These are phyloP conservation scores for Gephyroberyx darwinii DNA, from an alignment of 2,797 vertebrate genomes.

Conservation along the genomic window DNA sequence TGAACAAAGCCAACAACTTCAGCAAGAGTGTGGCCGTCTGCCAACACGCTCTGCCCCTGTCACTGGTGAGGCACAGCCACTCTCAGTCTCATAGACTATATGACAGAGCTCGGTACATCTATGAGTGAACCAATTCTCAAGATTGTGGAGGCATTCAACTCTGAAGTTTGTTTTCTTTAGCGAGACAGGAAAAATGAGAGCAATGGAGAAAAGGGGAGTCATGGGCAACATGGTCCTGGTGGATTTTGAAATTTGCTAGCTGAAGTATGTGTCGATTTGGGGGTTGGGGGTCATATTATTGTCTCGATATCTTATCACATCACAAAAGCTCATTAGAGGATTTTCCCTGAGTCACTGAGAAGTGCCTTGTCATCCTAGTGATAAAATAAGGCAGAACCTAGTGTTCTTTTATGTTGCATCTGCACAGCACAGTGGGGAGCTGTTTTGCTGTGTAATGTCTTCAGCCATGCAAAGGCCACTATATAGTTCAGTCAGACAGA, in stretches of 20 bases:
- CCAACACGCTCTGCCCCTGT: slow-evolving; percentile 74
- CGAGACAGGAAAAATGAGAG: not conserved
- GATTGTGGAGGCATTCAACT: not conserved
- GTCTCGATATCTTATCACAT: not conserved
- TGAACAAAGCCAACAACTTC: slow-evolving; percentile 63
- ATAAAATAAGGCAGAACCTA: slow-evolving; percentile 20
- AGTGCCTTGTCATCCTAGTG: not conserved
- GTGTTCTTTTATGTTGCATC: slow-evolving; percentile 23
- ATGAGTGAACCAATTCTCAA: slow-evolving; percentile 21
- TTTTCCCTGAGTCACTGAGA: not conserved
- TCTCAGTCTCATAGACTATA: not conserved
- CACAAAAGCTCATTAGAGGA: too few species aligned
- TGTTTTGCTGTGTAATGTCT: not conserved
- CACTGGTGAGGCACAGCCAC: slow-evolving; percentile 75
- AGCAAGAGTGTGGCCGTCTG: slow-evolving; percentile 60
- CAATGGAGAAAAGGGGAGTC: not conserved
- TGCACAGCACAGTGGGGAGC: slow-evolving; percentile 26
- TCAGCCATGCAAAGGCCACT: not conserved
- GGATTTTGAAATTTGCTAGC: slow-evolving; percentile 6
- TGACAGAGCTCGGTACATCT: accelerated
- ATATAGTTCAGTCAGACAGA: not conserved
- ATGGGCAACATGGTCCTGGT: not conserved
- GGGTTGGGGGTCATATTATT: not conserved
- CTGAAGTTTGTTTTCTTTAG: not conserved
- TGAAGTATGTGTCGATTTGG: not conserved